These are phyloP conservation scores for Pelochelys cantorii DNA, from an alignment of 2,797 vertebrate species.

Conservation along the genomic window DNA sequence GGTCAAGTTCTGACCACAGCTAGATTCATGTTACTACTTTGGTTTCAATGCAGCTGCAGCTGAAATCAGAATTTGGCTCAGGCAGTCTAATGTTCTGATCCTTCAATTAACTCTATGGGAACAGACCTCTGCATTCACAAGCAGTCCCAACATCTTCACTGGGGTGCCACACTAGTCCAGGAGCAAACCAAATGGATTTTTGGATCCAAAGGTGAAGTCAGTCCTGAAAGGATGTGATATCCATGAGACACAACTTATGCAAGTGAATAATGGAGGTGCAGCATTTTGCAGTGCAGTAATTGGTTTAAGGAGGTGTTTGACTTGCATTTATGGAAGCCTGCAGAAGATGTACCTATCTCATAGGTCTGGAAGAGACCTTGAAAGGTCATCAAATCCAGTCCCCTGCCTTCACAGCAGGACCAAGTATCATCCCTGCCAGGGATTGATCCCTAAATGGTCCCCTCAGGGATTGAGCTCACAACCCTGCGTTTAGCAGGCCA, in stretches of 20 bases:
- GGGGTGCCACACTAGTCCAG: neutral
- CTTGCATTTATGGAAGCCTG: neutral
- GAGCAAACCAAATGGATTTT: neutral
- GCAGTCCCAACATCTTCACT: neutral
- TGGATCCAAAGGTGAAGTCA: neutral
- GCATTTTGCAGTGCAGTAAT: neutral
- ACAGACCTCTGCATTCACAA: neutral
- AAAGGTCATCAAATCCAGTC: too few relatives aligned
- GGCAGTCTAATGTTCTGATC: neutral
- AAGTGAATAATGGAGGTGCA: neutral
- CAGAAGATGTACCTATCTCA: neutral
- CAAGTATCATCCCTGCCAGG: too few relatives aligned
- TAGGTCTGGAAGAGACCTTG: too few relatives aligned
- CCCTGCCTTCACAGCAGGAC: too few relatives aligned
- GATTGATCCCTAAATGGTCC: too few relatives aligned
- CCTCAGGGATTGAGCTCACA: too few relatives aligned
- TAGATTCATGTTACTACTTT: neutral
- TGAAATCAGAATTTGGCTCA: neutral
- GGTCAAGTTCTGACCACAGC: fast-evolving
- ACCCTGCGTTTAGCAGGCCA: too few relatives aligned
- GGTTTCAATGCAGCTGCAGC: neutral
- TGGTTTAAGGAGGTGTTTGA: neutral
- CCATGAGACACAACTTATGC: neutral
- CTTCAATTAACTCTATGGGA: neutral
- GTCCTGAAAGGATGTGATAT: neutral